Evolutionary conservation across 2,888 invertebrate species (phyloP), one percentile per base, ranked within the genome.

Genomic region (Trachelus stipa): DNA sequence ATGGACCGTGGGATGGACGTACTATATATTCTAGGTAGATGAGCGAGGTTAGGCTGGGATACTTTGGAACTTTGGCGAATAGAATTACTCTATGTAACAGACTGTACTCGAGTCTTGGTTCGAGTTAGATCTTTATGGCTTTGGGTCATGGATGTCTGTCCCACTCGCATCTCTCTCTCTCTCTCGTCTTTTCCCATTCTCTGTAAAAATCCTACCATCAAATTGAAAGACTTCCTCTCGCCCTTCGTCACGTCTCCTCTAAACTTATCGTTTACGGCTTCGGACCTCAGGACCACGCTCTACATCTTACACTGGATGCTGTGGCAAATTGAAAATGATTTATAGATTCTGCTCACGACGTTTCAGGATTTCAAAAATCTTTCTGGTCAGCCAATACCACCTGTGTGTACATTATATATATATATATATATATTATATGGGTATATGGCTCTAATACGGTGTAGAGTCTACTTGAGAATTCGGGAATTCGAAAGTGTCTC

Each of bases 171-270:
- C n/a, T 69, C 35, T 69, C 74, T 37, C 34, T 35, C 35, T 12
- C 3, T 68, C 76, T 78, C 76, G 33, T 33, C 3, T 33, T 33
- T 33, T 81, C 75, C 9, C 69, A 56, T 71, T n/a, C 75, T 79
- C 37, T 23, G 80, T 80, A 82, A 81, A 82, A 80, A 76, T 77
- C 76, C 56, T 77, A 76, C 82, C 81, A 81, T 84, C 80, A 81
- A 82, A 84, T 82, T 83, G 81, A 83, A 83, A 83, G 83, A 84
- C 80, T 84, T 84, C 75, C 78, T 79, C 15, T 73, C 74, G 56
- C 56, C 74, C 75, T 73, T 79, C 75, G 30, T 12, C 69, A 30
- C 69, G 4, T 33, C 33, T n/a, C 69, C 4, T 0, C 30, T 11
- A 69, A 69, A 69, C 69, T 69, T 30, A 30, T 30, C 69, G 69